phyloP scores from a whole-genome alignment of 2,113 vertebrate species.

The Epinephelus moara region DNA sequence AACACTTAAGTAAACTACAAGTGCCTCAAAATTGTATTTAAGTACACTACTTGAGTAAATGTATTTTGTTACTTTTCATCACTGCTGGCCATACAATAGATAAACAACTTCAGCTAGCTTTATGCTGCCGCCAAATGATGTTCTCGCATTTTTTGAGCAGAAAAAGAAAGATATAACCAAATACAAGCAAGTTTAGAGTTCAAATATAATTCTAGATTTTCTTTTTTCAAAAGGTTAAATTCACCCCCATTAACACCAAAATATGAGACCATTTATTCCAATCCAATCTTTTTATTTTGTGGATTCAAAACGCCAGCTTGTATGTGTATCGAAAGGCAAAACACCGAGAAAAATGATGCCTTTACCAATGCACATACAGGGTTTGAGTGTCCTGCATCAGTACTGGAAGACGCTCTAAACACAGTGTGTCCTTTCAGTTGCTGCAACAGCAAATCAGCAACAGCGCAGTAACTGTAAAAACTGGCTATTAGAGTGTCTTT shows the following conservation, averaged over 20 bases:
- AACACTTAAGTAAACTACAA: no score
- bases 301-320: neutral
- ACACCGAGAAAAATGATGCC: neutral
- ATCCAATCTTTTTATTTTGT: neutral
- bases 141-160: no score
- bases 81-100: no score
- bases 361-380: neutral
- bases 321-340: neutral
- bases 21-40: no score
- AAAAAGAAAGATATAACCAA: neutral
- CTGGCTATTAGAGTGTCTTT: neutral
- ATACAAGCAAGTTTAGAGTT: neutral
- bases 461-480: neutral
- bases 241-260: neutral
- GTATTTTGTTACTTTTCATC: no score
- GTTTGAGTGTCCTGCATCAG: neutral
- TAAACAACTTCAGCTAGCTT: neutral
- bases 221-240: neutral
- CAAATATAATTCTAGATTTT: neutral
- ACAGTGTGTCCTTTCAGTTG: neutral
- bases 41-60: no score
- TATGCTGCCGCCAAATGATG: neutral
- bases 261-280: neutral
- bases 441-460: neutral
- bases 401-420: neutral